phyloP scores from a whole-genome alignment of 2,797 vertebrate species.

The Malacoraja senta region DNA sequence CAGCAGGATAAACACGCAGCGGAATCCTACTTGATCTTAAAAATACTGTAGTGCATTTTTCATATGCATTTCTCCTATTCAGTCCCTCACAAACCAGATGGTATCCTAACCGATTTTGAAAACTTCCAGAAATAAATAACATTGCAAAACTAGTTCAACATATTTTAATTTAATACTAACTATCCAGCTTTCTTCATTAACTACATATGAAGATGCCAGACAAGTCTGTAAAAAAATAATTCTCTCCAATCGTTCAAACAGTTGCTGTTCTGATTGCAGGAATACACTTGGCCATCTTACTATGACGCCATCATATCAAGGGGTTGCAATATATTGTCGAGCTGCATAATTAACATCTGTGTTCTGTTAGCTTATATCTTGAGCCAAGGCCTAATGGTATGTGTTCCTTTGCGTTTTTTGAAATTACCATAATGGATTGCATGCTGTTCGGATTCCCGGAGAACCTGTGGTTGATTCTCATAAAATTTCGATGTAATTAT shows the following conservation, averaged over 20 bases:
- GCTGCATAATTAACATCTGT: neutral
- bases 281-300: neutral
- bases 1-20: neutral
- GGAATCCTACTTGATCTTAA: neutral
- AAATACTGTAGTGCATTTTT: neutral
- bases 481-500: neutral
- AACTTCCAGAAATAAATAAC: neutral
- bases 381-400: neutral
- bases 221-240: neutral
- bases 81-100: neutral
- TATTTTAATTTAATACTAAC: neutral
- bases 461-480: neutral
- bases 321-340: neutral
- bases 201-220: neutral
- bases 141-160: neutral
- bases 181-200: neutral
- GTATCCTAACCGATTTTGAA: neutral
- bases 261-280: neutral
- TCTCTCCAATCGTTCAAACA: neutral
- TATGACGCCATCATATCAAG: neutral
- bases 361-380: neutral
- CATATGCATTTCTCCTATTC: neutral
- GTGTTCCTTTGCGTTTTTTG: neutral
- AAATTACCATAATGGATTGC: neutral
- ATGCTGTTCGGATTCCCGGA: neutral